These are phyloP conservation scores for Setipinna tenuifilis DNA, from an alignment of 2,797 vertebrate species.

Conservation along the genomic window DNA sequence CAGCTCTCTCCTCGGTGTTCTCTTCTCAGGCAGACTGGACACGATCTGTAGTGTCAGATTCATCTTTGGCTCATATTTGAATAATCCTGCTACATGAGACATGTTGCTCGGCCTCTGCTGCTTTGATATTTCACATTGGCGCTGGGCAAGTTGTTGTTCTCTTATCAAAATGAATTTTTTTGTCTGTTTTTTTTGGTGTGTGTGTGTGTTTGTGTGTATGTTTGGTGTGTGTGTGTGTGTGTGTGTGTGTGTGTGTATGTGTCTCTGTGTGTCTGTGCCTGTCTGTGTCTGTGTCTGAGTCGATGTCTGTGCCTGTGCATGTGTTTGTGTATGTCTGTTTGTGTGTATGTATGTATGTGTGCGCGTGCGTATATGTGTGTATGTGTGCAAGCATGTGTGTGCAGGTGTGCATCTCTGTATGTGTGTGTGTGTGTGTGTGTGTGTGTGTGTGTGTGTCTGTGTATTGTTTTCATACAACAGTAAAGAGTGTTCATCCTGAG, in stretches of 20 bases:
- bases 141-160: not conserved
- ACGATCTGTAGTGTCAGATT: conserved; percentile 3
- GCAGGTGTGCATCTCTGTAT: too few relatives aligned
- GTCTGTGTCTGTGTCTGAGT: not conserved
- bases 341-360: too few relatives aligned
- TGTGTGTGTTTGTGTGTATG: too few relatives aligned
- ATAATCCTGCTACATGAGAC: not conserved
- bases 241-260: too few relatives aligned
- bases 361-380: too few relatives aligned
- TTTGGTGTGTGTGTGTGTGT: too few relatives aligned
- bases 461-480: not conserved
- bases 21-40: not conserved
- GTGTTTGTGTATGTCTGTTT: too few relatives aligned
- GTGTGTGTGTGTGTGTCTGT: not conserved
- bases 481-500: not conserved
- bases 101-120: not conserved
- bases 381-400: not conserved
- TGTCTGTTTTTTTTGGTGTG: not conserved
- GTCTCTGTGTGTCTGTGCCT: not conserved
- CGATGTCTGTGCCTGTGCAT: too few relatives aligned
- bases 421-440: too few relatives aligned
- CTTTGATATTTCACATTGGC: not conserved
- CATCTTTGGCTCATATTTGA: not conserved
- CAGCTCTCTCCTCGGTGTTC: not conserved
- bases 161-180: not conserved